These are phyloP conservation scores for Caenorhabditis becei DNA, from an alignment of 2,888 invertebrate species.

Conservation along the genomic window DNA sequence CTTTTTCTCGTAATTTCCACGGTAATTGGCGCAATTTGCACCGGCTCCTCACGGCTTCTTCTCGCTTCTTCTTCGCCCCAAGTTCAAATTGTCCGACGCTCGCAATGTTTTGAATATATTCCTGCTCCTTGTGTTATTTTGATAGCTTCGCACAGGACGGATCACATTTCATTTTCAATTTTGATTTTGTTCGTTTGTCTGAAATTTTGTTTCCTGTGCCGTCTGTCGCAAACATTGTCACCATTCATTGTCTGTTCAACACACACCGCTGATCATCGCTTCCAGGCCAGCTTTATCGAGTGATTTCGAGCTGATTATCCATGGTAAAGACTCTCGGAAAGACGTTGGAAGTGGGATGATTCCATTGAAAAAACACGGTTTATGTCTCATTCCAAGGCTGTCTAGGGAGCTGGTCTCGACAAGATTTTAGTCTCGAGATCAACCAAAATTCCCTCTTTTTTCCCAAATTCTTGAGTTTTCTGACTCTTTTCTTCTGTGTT, in stretches of 20 bases:
- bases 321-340: background rate
- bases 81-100: slow-evolving; percentile 16
- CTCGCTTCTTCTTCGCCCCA: slow-evolving; percentile 6
- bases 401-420: too few relatives aligned
- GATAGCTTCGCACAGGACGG: slow-evolving; percentile 5
- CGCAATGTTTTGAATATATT: background rate
- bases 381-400: background rate
- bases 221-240: too few relatives aligned
- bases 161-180: slow-evolving; percentile 17
- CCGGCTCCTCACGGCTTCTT: slow-evolving; percentile 8
- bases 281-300: too few relatives aligned
- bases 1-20: slow-evolving; percentile 25
- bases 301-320: background rate
- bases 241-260: background rate
- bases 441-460: too few relatives aligned
- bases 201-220: too few relatives aligned
- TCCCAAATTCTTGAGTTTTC: too few relatives aligned
- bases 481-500: too few relatives aligned
- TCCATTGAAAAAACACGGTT: background rate
- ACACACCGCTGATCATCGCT: too few relatives aligned
- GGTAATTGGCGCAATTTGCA: slow-evolving; percentile 57
- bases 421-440: too few relatives aligned
- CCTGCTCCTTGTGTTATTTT: background rate
- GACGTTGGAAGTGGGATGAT: background rate
- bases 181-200: too few relatives aligned